Conservation (phyloP, 2,113 vertebrate genomes). For the Cyanocitta stelleri region DNA sequence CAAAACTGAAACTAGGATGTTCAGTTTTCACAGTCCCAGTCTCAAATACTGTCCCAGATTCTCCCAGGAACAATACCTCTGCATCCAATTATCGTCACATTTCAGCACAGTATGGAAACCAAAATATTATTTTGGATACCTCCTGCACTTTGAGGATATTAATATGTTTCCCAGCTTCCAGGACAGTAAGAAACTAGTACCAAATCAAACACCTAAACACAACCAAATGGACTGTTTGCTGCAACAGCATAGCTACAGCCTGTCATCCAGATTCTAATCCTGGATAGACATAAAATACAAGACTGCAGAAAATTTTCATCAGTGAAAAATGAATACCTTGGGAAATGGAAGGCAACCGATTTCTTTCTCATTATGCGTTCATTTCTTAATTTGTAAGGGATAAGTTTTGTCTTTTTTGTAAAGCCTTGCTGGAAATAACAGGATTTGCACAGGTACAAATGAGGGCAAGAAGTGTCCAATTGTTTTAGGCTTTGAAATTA, state of each 20-base stretch:
- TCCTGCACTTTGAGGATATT: background rate
- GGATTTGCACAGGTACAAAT: slow-evolving; percentile 8
- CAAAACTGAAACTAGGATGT: background rate
- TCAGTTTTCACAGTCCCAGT: background rate
- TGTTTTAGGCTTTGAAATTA: background rate
- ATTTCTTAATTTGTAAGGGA: slow-evolving; percentile 8
- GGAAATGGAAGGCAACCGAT: background rate
- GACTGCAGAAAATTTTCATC: background rate
- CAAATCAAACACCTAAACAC: background rate
- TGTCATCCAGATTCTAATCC: background rate
- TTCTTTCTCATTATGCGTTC: background rate
- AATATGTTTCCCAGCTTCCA: background rate
- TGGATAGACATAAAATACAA: background rate
- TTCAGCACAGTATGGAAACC: background rate
- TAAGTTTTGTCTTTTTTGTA: background rate
- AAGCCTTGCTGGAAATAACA: background rate
- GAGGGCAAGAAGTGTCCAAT: background rate
- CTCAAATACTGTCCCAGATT: background rate
- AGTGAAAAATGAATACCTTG: background rate
- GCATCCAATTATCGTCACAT: background rate
- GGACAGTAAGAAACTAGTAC: background rate
- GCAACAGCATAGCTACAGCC: background rate
- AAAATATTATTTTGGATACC: background rate
- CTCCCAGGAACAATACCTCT: background rate
- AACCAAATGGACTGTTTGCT: background rate